Percentiles rank a stretch among this genome's conserved stretches.
phyloP scores from a whole-genome alignment of 37 sponge, comb jelly and placozoan species.

The Agelas oroides region DNA sequence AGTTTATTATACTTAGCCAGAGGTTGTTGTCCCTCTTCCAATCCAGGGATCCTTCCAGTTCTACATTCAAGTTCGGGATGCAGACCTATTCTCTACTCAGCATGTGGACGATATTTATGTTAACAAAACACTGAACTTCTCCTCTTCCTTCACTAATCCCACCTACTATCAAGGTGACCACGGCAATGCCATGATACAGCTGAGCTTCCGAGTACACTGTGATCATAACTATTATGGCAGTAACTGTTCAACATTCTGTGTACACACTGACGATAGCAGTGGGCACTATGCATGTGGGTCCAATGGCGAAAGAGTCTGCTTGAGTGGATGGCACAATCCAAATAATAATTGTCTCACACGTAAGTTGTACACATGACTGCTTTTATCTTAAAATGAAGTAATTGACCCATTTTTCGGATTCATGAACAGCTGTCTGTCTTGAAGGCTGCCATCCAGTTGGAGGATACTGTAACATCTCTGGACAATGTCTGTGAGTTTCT shows the following conservation, averaged over 20 bases:
- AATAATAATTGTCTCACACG: too few relatives aligned
- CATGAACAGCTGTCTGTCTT: not conserved
- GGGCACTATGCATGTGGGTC: constrained; percentile 7
- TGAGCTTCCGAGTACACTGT: constrained; percentile 8
- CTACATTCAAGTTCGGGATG: not conserved
- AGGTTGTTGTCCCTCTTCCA: too few relatives aligned
- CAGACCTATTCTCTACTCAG: not conserved
- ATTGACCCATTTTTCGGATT: too few relatives aligned
- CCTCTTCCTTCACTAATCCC: not conserved
- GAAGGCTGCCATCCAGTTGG: constrained; percentile 2
- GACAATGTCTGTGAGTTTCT: not conserved
- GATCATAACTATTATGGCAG: not conserved
- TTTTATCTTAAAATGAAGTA: too few relatives aligned
- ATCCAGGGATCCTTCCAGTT: not conserved
- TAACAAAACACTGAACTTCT: not conserved
- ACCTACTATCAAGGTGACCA: not conserved
- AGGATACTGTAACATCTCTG: constrained; percentile 3
- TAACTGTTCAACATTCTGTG: constrained; percentile 1
- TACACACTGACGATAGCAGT: not conserved
- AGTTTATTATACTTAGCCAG: too few relatives aligned
- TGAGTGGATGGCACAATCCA: not conserved
- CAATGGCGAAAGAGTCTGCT: constrained; percentile 4
- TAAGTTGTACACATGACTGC: too few relatives aligned
- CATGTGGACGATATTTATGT: constrained; percentile 12
- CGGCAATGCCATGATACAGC: not conserved